Evolutionary conservation across 2,797 vertebrate genomes (phyloP), one percentile per base, ranked within the genome.

Genomic region (Pipistrellus kuhlii): DNA sequence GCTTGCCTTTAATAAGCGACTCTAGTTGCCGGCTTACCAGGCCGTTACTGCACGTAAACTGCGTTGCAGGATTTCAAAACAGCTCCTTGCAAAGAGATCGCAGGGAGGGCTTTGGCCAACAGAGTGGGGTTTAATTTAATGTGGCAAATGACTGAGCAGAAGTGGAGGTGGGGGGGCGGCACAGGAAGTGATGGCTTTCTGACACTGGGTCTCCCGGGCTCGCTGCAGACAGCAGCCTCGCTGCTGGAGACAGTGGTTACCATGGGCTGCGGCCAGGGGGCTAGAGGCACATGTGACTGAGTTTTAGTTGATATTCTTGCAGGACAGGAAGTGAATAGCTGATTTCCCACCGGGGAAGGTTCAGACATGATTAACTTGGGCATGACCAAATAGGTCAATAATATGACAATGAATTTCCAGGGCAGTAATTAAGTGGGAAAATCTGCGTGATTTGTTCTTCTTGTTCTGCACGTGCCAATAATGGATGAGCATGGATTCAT

Each of bases 1-100:
- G 98, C 98, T 98, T 98, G 98, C 98, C 98, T 99, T 98, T 99
- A 99, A 99, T 98, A 99, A 99, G 98, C 97, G 97, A 98, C 98
- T 98, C 97, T 98, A 98, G 98, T 98, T 98, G 98, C 98, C 98
- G 98, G 98, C 97, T 99, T 99, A 98, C 98, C 98, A 98, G 98
- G 98, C 98, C 98, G 98, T 98, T 98, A 98, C 98, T 98, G 98
- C 97, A 98, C 92, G 98, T 98, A 98, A 98, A 98, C 98, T 98
- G 98, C 96, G 97, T 98, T 98, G 98, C 97, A 97, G 97, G 98
- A 97, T 98, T 98, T 98, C 98, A 98, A 98, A 98, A 98, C 97
- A 97, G 96, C 96, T 98, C 95, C 96, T 93, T 94, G 96, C 96
- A 97, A 98, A 98, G 94, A 97, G 97, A 83, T 46, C 66, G 41